Evolutionary conservation across 2,113 vertebrate species (phyloP).

Genomic region (Prunella fulvescens): DNA sequence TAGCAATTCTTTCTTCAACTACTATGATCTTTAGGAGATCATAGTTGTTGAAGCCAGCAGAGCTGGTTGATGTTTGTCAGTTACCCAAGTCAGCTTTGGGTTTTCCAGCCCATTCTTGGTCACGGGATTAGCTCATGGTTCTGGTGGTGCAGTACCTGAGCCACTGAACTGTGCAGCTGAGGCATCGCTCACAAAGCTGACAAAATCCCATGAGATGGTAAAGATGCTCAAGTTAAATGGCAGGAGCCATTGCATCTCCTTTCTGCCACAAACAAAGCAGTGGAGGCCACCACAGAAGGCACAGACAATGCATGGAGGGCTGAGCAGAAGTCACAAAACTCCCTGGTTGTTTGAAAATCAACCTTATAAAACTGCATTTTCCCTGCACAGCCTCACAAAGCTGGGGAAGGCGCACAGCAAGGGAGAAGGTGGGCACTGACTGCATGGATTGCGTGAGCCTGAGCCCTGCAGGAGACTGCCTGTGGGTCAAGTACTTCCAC

Average conservation of each 20-base stretch:
- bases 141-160: neutral
- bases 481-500: neutral
- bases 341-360: neutral
- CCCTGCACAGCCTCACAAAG: neutral
- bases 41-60: too few relatives aligned
- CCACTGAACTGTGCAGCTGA: neutral
- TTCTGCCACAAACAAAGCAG: neutral
- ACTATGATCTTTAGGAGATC: neutral
- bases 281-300: neutral
- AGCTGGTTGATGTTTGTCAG: neutral
- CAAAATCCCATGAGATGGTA: neutral
- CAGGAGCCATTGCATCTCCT: neutral
- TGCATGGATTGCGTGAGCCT: neutral
- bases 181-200: neutral
- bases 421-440: neutral
- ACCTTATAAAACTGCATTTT: neutral
- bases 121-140: neutral
- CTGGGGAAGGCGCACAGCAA: neutral
- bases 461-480: neutral
- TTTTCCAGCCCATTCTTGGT: neutral
- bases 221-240: neutral
- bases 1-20: neutral
- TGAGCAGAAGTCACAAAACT: neutral
- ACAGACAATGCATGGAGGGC: neutral
- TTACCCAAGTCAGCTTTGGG: neutral